Percentiles rank a stretch among this genome's conserved stretches.
phyloP scores from a whole-genome alignment of 2,888 invertebrate species.

The Perdita meconis region DNA sequence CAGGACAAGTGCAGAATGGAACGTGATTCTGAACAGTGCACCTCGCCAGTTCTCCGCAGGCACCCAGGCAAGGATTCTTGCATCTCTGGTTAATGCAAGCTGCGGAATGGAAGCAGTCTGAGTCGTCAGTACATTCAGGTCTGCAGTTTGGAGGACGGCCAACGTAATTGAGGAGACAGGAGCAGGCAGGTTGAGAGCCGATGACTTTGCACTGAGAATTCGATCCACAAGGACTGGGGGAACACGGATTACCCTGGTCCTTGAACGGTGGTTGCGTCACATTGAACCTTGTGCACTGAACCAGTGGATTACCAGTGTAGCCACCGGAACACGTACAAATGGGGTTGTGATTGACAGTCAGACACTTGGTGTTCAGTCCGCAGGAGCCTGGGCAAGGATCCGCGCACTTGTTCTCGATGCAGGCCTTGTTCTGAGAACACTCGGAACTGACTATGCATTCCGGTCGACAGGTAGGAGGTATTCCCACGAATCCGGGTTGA shows the following conservation, averaged over 20 bases:
- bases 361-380: constrained; percentile 92
- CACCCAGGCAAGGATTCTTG: constrained; percentile 92
- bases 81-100: constrained; percentile 93
- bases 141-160: constrained; percentile 94
- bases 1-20: constrained; percentile 92
- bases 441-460: constrained; percentile 94
- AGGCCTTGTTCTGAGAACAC: constrained; percentile 92
- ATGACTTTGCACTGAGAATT: constrained; percentile 93
- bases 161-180: constrained; percentile 91
- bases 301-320: constrained; percentile 92
- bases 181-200: constrained; percentile 93
- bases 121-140: constrained; percentile 92
- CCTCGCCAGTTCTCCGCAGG: constrained; percentile 91
- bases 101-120: constrained; percentile 92
- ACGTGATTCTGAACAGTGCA: constrained; percentile 94
- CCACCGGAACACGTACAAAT: constrained; percentile 93
- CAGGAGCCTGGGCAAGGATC: constrained; percentile 94
- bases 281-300: constrained; percentile 88
- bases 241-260: constrained; percentile 88
- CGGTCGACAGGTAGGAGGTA: constrained; percentile 92
- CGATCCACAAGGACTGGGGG: constrained; percentile 93
- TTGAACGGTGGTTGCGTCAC: constrained; percentile 75
- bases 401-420: constrained; percentile 91
- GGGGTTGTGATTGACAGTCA: constrained; percentile 94
- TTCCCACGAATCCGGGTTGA: constrained; percentile 90